Evolutionary conservation across 2,113 vertebrate genomes (phyloP).

Genomic region (Bucco capensis): DNA sequence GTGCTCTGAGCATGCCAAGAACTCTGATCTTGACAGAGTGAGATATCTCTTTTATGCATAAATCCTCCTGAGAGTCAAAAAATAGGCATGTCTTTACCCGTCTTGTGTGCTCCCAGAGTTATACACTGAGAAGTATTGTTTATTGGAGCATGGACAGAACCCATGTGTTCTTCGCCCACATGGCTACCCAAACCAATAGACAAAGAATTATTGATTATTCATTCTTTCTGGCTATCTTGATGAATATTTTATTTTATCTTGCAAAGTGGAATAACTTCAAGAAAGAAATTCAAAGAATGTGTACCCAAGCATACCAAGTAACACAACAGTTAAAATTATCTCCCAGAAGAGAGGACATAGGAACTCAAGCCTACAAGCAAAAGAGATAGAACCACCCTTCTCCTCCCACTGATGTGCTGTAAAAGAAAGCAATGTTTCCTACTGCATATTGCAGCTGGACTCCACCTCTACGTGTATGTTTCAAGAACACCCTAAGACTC

Average conservation of each 20-base stretch:
- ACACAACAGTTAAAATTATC: neutral
- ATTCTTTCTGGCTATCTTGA: conserved; percentile 25
- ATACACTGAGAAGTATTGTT: conserved; percentile 47
- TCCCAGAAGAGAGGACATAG: neutral
- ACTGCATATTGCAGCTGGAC: neutral
- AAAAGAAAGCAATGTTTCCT: neutral
- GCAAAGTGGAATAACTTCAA: conserved; percentile 22
- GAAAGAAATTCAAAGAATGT: neutral
- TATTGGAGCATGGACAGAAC: conserved; percentile 38
- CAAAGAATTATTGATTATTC: conserved; percentile 44
- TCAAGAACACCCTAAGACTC: neutral
- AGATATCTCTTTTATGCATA: conserved; percentile 43
- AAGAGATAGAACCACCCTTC: neutral
- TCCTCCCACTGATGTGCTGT: neutral
- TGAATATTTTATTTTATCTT: conserved; percentile 59
- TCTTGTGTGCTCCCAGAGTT: conserved; percentile 20
- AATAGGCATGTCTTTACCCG: conserved; percentile 20
- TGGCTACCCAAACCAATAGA: neutral
- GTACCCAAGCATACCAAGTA: neutral
- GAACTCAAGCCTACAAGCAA: neutral
- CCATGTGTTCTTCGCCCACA: conserved; percentile 37
- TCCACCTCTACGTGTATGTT: neutral
- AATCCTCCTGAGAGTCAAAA: neutral
- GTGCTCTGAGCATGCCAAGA: neutral
- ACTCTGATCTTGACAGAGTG: neutral